Evolutionary conservation across 64 coral and sea anemone species (phyloP).

Genomic region (Acropora tenuis): DNA sequence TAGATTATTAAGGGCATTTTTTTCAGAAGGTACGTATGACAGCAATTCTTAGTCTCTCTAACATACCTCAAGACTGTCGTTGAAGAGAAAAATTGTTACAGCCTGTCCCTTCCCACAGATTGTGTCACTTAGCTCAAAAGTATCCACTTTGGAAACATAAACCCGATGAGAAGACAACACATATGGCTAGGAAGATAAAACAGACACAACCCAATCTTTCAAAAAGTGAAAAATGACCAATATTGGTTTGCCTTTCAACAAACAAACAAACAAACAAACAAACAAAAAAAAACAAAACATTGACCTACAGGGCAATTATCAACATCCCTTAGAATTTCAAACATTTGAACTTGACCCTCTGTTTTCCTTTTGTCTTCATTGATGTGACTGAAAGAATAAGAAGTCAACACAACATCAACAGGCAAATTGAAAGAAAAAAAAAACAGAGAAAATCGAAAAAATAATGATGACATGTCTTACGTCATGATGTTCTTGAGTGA

Average conservation of each 20-base stretch:
- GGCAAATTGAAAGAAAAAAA: background rate
- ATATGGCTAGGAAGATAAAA: slow-evolving; percentile 61
- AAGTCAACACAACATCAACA: background rate
- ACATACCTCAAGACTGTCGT: slow-evolving; percentile 92
- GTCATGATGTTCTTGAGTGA: slow-evolving; percentile 93
- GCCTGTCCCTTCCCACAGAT: slow-evolving; percentile 89
- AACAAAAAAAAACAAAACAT: background rate
- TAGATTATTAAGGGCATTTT: too few species aligned
- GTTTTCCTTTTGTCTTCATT: slow-evolving; percentile 99
- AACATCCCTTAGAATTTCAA: slow-evolving; percentile 96
- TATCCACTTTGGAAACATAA: slow-evolving; percentile 89
- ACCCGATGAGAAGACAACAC: slow-evolving; percentile 94
- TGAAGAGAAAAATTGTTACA: slow-evolving; percentile 96
- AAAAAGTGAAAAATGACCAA: background rate
- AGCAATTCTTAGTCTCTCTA: background rate
- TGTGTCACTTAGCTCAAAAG: slow-evolving; percentile 90
- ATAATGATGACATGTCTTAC: slow-evolving; percentile 40
- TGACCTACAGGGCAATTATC: slow-evolving; percentile 92
- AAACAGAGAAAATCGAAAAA: background rate
- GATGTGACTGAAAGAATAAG: slow-evolving; percentile 80
- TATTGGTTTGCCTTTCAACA: too few species aligned
- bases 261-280: background rate
- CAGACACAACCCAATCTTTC: background rate
- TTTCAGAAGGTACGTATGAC: background rate
- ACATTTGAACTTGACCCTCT: slow-evolving; percentile 98